phyloP scores from a whole-genome alignment of 2,113 vertebrate species.

The Neofelis nebulosa region DNA sequence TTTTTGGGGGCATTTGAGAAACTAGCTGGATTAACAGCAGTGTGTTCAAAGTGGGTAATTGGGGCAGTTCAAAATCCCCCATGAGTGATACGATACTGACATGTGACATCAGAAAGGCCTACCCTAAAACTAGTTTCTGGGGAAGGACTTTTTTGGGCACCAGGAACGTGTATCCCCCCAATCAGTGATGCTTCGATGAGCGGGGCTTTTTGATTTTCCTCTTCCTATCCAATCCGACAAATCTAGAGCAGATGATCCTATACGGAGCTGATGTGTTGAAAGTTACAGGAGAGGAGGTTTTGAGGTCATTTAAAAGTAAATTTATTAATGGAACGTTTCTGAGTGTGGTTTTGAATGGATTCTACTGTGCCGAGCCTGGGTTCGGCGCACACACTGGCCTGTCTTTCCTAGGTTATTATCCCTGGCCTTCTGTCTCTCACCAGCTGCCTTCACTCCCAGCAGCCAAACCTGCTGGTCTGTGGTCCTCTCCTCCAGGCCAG shows the following conservation, averaged over 20 bases:
- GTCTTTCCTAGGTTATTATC: too few species aligned
- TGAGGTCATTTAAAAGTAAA: background rate
- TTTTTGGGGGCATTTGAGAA: background rate
- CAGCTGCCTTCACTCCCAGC: background rate
- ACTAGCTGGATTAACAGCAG: too few species aligned
- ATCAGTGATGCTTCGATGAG: background rate
- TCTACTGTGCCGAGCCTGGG: background rate
- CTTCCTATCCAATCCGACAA: background rate
- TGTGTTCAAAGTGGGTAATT: background rate
- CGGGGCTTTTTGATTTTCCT: background rate
- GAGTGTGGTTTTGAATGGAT: background rate
- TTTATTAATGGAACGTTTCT: background rate
- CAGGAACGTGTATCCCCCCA: background rate
- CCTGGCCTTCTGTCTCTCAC: background rate
- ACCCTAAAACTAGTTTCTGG: background rate
- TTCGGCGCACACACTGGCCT: too few species aligned
- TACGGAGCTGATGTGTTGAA: background rate
- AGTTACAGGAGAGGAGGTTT: background rate
- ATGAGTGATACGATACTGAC: background rate
- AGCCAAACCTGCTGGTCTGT: background rate
- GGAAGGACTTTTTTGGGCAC: background rate
- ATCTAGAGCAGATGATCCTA: background rate
- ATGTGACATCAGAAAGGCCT: background rate
- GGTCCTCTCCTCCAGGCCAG: background rate
- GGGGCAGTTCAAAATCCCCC: fast-evolving